These are phyloP conservation scores for Trichogramma pretiosum DNA, from an alignment of 1,140 invertebrate species.

Conservation along the genomic window DNA sequence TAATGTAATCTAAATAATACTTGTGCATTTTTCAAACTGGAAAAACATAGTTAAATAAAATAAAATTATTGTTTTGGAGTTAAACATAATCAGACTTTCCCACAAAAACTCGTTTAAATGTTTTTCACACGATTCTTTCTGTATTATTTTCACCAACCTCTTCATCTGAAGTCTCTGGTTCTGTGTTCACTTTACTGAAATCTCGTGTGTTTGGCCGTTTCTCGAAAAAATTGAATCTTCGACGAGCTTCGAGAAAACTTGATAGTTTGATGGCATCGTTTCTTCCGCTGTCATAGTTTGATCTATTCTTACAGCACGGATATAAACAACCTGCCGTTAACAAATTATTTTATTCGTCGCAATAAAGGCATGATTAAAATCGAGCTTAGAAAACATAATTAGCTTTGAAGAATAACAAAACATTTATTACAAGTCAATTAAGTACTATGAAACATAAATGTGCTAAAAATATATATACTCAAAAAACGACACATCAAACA, in stretches of 20 bases:
- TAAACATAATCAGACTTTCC: too few relatives aligned
- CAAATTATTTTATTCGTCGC: slow-evolving; percentile 8
- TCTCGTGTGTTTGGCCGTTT: slow-evolving; percentile 40
- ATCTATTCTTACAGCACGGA: slow-evolving; percentile 34
- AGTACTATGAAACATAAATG: slow-evolving; percentile 9
- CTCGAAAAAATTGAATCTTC: slow-evolving; percentile 36
- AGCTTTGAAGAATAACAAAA: not conserved
- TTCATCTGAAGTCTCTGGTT: slow-evolving; percentile 42
- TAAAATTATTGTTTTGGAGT: too few relatives aligned
- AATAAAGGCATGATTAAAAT: not conserved
- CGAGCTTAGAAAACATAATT: not conserved
- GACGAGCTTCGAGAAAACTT: slow-evolving; percentile 31
- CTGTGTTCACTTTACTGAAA: slow-evolving; percentile 42
- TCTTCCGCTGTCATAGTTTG: slow-evolving; percentile 34
- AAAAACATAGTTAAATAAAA: too few relatives aligned
- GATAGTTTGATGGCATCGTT: slow-evolving; percentile 40
- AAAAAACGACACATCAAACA: slow-evolving; percentile 6
- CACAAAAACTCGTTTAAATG: too few relatives aligned
- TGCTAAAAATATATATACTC: slow-evolving; percentile 7
- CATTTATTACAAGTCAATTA: slow-evolving; percentile 1
- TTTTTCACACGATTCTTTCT: slow-evolving; percentile 33
- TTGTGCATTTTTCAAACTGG: too few relatives aligned
- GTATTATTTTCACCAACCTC: slow-evolving; percentile 34
- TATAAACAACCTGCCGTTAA: slow-evolving; percentile 36
- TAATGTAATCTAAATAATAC: too few relatives aligned